Conservation (phyloP, 2,113 vertebrate species). For the Clupea harengus region DNA sequence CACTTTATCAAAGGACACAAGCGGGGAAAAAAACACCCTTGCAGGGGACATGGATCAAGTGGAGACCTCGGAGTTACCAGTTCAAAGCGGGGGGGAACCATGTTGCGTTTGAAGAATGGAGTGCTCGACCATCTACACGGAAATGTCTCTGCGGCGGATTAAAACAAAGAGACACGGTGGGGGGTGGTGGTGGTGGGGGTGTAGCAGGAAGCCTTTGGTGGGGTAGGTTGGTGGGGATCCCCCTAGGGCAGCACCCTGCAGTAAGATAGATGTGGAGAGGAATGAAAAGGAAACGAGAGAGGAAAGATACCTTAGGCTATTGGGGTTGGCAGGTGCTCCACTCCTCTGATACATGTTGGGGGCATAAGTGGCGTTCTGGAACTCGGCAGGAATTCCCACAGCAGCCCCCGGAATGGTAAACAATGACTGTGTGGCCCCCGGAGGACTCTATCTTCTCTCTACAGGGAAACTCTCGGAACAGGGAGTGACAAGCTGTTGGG, state of each 20-base stretch:
- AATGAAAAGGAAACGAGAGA: not conserved
- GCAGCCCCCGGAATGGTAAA: not conserved
- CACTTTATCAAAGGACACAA: slow-evolving; percentile 3
- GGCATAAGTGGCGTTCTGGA: not conserved
- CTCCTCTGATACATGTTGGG: slow-evolving; percentile 14
- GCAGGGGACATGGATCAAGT: slow-evolving; percentile 6
- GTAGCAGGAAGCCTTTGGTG: not conserved
- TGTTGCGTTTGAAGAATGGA: slow-evolving; percentile 10
- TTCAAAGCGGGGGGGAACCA: not conserved
- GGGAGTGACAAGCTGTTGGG: slow-evolving; percentile 7
- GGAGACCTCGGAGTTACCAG: not conserved
- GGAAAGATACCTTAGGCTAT: slow-evolving; percentile 5
- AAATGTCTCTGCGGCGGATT: slow-evolving; percentile 2
- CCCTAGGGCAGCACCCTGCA: slow-evolving; percentile 1
- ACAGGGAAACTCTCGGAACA: not conserved
- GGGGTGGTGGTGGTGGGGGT: not conserved
- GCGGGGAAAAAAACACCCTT: not conserved
- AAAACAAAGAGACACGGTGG: slow-evolving; percentile 3
- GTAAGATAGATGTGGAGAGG: slow-evolving; percentile 9
- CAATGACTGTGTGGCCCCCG: not conserved
- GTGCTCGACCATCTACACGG: slow-evolving; percentile 2
- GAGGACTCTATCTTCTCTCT: not conserved
- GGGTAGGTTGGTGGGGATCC: not conserved
- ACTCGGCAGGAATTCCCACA: not conserved
- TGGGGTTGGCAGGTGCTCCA: slow-evolving; percentile 11